Base-by-base conservation (phyloP, 2,888 invertebrate species). In the Alviniconcha strummeri region DNA sequence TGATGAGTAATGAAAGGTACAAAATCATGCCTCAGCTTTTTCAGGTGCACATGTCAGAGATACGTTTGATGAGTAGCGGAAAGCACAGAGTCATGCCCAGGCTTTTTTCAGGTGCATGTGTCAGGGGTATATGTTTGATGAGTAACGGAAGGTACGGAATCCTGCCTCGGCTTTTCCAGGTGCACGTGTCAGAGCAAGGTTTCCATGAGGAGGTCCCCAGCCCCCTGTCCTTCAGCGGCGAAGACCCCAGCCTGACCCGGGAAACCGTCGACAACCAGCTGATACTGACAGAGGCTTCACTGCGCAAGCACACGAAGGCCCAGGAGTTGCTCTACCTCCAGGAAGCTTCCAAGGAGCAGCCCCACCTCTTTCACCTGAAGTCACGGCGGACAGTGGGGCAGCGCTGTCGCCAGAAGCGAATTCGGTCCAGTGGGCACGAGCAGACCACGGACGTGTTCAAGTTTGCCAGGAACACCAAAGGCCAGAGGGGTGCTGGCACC, bases 311-410 rank as follows among this genome's bases (percentile, higher is more conserved):
- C 77, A 86, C 86, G 36, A 86, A 84, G 80, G 82, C 85, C 60
- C 86, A 86, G 77, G 86, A 86, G 82, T 69, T 84, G 71, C 81
- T 86, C n/a, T 86, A 86, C 69, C 84, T 86, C 19, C 86, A 86
- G 84, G 81, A 78, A 19, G 81, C 85, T 69, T 82, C 85, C 0
- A 84, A 83, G 60, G 84, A 85, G 36, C 85, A 86, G 76, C 86
- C 86, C 54, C 77, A 85, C n/a, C 81, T 86, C 19, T 79, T 86
- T 54, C 85, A 86, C 75, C 80, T 84, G 79, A 75, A 81, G 17
- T 76, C 77, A 11, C 69, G 77, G 5, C 82, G 77, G 11, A 64
- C n/a, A 11, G 54, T 64, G 77, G 77, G 64, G 13, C 7, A 9
- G 56, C 77, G 76, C 19, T 52, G 72, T 15, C 60, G 82, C 2